Evolutionary conservation across 1,140 invertebrate genomes (phyloP), one percentile per base, ranked within the genome.

Genomic region (Pararge aegeria): DNA sequence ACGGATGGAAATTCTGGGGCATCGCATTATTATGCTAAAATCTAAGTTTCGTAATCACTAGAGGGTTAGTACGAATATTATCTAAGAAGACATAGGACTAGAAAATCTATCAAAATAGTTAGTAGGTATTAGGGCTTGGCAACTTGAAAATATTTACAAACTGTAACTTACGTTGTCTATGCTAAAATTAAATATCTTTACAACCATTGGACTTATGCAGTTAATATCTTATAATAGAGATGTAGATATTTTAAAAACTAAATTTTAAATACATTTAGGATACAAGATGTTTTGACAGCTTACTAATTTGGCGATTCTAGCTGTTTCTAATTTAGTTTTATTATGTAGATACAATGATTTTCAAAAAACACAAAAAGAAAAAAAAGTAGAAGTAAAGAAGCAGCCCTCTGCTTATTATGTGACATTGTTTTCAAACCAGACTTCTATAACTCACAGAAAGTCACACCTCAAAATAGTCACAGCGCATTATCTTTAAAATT

Each of bases 1-100:
- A 87, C 89, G 89, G 89, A 90, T 90, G 89, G 88, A 90, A 89
- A 89, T 88, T 89, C 89, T 90, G 89, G 88, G 89, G 89, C 88
- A 82, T 89, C 83, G 86, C 80, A 81, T 78, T 73, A 80, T 80
- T 84, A 80, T 60, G 66, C 73, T 82, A 87, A 76, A 71, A 67
- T 70, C 78, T 84, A 83, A 61, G 53, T 71, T 74, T 66, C 54
- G 74, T 73, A 70, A 76, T 68, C 63, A 62, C 78, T 78, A 80
- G 54, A 71, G 68, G 77, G 65, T 83, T 76, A 75, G 73, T 72
- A 74, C 52, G 54, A 65, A 68, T 70, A 70, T 40, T 42, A 42
- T 58, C 73, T 74, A 81, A 65, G 63, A 74, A 64, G 71, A 62
- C 56, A 54, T 68, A 65, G 68, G 69, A 58, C 68, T 75, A 70